Base-by-base conservation (phyloP, 2,113 vertebrate genomes). In the Himantopus leucocephalus region DNA sequence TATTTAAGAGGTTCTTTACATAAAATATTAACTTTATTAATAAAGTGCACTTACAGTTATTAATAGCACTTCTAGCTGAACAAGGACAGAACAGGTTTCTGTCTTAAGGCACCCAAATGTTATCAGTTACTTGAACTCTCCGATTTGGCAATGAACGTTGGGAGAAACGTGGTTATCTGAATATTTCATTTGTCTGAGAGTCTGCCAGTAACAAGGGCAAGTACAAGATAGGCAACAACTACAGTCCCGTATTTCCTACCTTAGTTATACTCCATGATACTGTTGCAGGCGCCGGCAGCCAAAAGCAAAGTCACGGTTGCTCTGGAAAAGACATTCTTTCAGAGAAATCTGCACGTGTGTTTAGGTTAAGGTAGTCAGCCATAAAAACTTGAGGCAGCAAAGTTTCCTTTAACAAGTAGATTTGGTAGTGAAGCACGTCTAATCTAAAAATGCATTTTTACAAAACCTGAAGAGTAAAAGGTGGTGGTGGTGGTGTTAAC, bases 401-500 rank as follows among this genome's bases (percentile, higher is more conserved):
- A 71, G 39, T 67, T 82, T 63, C 26, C 50, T 94, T 88, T 35
- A 68, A 64, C 0, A 14, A 66, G n/a, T 14, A 53, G 12, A 58
- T 70, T 52, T 20, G 23, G 18, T 60, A 76, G 29, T 8, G 29
- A 92, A 85, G 52, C 34, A 15, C 8, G 6, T 34, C 90, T 68
- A 72, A 76, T 39, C 16, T 72, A 68, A 77, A 94, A 84, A 37
- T 7, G 12, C 22, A 9, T 17, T 29, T 53, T 88, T 64, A 39
- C 21, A 82, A 59, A 90, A 83, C 15, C 9, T 22, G 21, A 79
- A 32, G 19, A 39, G 13, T 29, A 47, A 64, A 29, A 67, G 53
- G 24, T 6, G 29, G 8, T 37, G 5, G 30, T 10, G 6, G 7
- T 3, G 4, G 3, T 0, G 1, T 52, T 32, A n/a, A 52, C 24